Base-by-base conservation (phyloP, 2,888 invertebrate genomes). In the Drosophila planitibia region DNA sequence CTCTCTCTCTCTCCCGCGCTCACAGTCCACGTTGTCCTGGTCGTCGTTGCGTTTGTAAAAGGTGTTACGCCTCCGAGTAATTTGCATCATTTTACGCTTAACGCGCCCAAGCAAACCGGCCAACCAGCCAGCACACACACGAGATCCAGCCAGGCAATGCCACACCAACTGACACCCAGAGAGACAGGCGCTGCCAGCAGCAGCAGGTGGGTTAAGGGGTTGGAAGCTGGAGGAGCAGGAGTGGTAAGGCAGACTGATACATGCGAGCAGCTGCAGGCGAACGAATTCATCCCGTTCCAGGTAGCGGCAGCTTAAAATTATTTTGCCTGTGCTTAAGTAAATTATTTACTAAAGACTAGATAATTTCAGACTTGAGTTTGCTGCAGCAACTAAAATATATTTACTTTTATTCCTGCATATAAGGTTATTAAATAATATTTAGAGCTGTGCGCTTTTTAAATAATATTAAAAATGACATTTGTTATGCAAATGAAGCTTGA, bases 41-140 rank as follows among this genome's bases (percentile, higher is more conserved):
- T 10, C 16, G 22, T 25, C 22, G 14, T 55, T 30, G 41, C 30
- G 61, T 54, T 59, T 62, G 52, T 22, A 61, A 67, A 83, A 75
- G 83, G 81, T 83, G 79, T 79, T 81, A 60, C 79, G 76, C 70
- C 82, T 79, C 73, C 58, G 58, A 82, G 81, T 81, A 83, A 83
- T 83, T 83, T 83, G 83, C 83, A 83, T 83, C 83, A 81, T 83
- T 83, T 83, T 83, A 83, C 83, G 83, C 83, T 83, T 79, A 81
- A 83, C 83, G 81, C 83, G 81, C 75, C 63, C 65, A 47, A 52
- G 52, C 73, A 63, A 65, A 53, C 63, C 35, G 62, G 47, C 58
- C 68, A 76, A 52, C 68, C 68, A 35, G 32, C 39, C 68, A 52
- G 14, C 57, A 30, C 72, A 55, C 47, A 32, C 59, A 41, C 59